Conservation (phyloP, 2,888 invertebrate species). For the Notodonta ziczac region DNA sequence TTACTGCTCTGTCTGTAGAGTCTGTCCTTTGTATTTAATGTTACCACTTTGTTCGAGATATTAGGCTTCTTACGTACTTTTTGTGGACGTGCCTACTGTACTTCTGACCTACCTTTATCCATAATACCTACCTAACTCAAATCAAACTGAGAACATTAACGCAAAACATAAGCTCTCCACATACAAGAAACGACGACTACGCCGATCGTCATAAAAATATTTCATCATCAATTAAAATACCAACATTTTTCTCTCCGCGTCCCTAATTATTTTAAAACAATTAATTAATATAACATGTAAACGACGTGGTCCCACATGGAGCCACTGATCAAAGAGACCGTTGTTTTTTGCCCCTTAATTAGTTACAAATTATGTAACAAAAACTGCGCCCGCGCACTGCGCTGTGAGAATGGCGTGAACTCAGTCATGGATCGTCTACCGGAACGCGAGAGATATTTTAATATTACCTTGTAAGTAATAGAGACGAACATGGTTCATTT, state of each 20-base stretch:
- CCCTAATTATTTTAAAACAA: slow-evolving; percentile 38
- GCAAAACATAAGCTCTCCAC: no score
- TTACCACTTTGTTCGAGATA: no score
- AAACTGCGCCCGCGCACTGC: slow-evolving; percentile 38
- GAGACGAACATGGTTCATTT: slow-evolving; percentile 4
- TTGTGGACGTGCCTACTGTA: no score
- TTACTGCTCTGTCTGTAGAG: background rate
- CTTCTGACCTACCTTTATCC: no score
- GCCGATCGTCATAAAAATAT: background rate
- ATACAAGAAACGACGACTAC: no score
- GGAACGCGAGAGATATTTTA: slow-evolving; percentile 42
- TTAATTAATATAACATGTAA: slow-evolving; percentile 52
- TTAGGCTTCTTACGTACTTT: no score
- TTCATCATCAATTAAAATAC: slow-evolving; percentile 17
- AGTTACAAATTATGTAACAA: slow-evolving; percentile 71
- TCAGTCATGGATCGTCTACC: slow-evolving; percentile 42
- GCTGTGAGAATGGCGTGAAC: slow-evolving; percentile 46
- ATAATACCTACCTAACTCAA: no score
- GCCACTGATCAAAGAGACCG: slow-evolving; percentile 49
- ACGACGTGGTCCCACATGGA: slow-evolving; percentile 45
- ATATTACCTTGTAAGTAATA: slow-evolving; percentile 17
- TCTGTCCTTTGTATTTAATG: no score
- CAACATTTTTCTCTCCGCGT: slow-evolving; percentile 17
- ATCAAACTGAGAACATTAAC: no score
- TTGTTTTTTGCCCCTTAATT: slow-evolving; percentile 65